These are phyloP conservation scores for Maniola jurtina DNA, from an alignment of 1,140 invertebrate species.

Conservation along the genomic window DNA sequence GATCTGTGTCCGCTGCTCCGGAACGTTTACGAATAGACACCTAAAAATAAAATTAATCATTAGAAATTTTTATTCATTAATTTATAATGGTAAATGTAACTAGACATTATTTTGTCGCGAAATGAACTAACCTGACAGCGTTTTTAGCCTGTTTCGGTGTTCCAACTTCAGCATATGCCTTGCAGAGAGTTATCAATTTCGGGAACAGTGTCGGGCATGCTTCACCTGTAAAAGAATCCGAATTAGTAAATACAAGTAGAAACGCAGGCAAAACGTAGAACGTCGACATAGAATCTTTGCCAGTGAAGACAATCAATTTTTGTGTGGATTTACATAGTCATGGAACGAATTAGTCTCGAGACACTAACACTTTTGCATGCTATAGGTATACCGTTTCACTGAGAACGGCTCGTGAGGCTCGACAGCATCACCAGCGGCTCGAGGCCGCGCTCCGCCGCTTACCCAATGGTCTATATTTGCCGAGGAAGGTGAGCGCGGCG, in stretches of 20 bases:
- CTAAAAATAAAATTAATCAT: slow-evolving; percentile 58
- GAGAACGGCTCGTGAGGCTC: too few species aligned
- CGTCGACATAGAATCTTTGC: too few species aligned
- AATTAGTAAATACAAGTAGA: not conserved
- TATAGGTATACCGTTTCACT: too few species aligned
- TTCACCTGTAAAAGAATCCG: slow-evolving; percentile 80
- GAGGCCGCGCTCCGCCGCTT: too few species aligned
- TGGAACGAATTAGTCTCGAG: slow-evolving; percentile 21
- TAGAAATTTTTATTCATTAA: not conserved
- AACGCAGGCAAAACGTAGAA: not conserved
- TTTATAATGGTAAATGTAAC: not conserved
- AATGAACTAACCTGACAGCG: slow-evolving; percentile 82
- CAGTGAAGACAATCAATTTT: too few species aligned
- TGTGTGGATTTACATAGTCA: too few species aligned
- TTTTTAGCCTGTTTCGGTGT: slow-evolving; percentile 98
- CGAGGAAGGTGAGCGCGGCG: slow-evolving; percentile 91
- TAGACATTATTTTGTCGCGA: not conserved
- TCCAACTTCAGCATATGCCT: slow-evolving; percentile 91
- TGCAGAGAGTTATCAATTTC: slow-evolving; percentile 89
- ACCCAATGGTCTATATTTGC: slow-evolving; percentile 90
- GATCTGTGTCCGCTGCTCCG: slow-evolving; percentile 87
- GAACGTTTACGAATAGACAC: slow-evolving; percentile 93
- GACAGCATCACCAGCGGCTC: too few species aligned
- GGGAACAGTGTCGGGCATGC: slow-evolving; percentile 85
- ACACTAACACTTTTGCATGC: too few species aligned